Evolutionary conservation across 2,113 vertebrate genomes (phyloP), one percentile per base, ranked within the genome.

Genomic region (Lasiurus borealis): DNA sequence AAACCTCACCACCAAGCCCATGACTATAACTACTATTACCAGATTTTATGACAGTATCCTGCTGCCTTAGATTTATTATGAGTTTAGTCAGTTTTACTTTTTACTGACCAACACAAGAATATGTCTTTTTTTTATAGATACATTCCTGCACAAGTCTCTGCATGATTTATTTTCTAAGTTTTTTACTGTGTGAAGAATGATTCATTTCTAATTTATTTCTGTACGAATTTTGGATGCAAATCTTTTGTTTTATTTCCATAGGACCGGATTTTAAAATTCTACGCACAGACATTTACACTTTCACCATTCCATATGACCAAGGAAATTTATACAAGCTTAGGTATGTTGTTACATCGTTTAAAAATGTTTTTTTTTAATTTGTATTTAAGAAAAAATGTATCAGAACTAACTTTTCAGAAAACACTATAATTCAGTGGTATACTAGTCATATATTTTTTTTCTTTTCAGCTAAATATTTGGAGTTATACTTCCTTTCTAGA

Each of bases 241-340:
- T 85, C 27, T 83, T 92, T 18, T 80, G 88, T 97, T 10, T 97
- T 96, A 91, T 97, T 97, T 86, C 76, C 7, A 1, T 52, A 99
- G 99, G 99, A 99, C 88, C 98, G 98, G 95, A 98, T 99, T 82
- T 98, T 99, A 95, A 99, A 98, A 76, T 99, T 99, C 97, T 99
- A 99, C 97, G 99, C 99, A 44, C 99, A 99, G 98, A 99, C 98
- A 8, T 99, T 99, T 98, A 99, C 99, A 18, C 99, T 99, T 31
- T 99, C 98, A 85, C 99, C 99, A 0, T 98, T 99, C 94, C 99
- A 98, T 83, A 98, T 99, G 98, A 99, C 99, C 27, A 99, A 98
- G 96, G 99, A 99, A 97, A 98, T 99, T 90, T 99, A 99, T 98
- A 98, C 98, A 96, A 99, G 99, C 96, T 98, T 99, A 97, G 99